These are phyloP conservation scores for Helobdella robusta DNA, from an alignment of 2,888 invertebrate genomes.

Conservation along the genomic window DNA sequence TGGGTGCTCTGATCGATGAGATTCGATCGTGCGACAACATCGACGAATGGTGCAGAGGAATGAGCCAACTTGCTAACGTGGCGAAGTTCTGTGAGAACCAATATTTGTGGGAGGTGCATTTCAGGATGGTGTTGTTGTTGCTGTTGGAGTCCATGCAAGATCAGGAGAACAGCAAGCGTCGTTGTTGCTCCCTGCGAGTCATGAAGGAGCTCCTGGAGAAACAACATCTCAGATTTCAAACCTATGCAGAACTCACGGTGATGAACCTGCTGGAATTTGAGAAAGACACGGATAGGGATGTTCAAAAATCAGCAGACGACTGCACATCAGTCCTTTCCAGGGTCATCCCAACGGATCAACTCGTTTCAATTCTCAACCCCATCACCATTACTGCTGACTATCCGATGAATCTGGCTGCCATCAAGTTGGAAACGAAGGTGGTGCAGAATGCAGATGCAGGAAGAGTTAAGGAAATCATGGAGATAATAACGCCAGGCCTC, in stretches of 20 bases:
- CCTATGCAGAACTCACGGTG: slow-evolving; percentile 80
- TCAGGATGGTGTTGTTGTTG: slow-evolving; percentile 44
- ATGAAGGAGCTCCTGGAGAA: slow-evolving; percentile 75
- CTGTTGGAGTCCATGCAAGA: slow-evolving; percentile 50
- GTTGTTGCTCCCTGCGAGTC: slow-evolving; percentile 64
- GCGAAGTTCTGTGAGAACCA: slow-evolving; percentile 32
- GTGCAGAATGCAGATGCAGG: slow-evolving; percentile 26
- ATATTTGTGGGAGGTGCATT: slow-evolving; percentile 54
- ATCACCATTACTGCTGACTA: slow-evolving; percentile 73
- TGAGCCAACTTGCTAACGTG: slow-evolving; percentile 47
- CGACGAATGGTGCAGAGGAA: slow-evolving; percentile 48
- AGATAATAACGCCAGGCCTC: slow-evolving; percentile 75
- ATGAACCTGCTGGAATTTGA: slow-evolving; percentile 80
- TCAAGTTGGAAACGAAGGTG: slow-evolving; percentile 63
- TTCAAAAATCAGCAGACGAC: slow-evolving; percentile 68
- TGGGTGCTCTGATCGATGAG: slow-evolving; percentile 9
- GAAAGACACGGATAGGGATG: slow-evolving; percentile 55
- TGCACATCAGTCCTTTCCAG: slow-evolving; percentile 68
- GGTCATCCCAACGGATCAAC: slow-evolving; percentile 69
- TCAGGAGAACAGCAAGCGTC: slow-evolving; percentile 47
- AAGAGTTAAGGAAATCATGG: slow-evolving; percentile 54
- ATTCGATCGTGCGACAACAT: slow-evolving; percentile 39
- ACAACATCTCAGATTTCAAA: slow-evolving; percentile 66
- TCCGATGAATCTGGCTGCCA: slow-evolving; percentile 79
- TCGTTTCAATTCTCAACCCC: slow-evolving; percentile 67